Base-by-base conservation (phyloP, 2,888 invertebrate genomes). In the Drosophila kokeensis region DNA sequence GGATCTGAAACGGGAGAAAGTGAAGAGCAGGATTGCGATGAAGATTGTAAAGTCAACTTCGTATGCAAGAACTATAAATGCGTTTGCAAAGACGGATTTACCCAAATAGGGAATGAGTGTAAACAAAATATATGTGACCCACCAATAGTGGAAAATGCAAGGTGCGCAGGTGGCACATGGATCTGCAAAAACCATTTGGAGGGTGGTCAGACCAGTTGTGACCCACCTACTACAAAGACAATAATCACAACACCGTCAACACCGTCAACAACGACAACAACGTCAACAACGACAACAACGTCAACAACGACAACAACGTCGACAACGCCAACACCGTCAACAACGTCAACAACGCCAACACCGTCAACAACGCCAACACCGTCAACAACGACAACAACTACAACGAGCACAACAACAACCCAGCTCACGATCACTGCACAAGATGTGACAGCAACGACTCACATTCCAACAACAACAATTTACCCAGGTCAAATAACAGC, bases 41-140 rank as follows among this genome's bases (percentile, higher is more conserved):
- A 45, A 15, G 2, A 0, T 1, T 69, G 57, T 32, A 18, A 3
- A 0, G 4, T 6, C 0, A 29, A 34, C 34, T 0, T 0, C 2
- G 5, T 2, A 0, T 36, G 13, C 10, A 0, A 11, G 13, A 1
- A 18, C 15, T n/a, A n/a, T n/a, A n/a, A 11, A 0, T 42, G 36
- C 11, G 4, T 15, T 1, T 68, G 57, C 21, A 13, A 2, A 11
- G 1, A 8, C 0, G 62, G 36, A 11, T 29, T 7, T 30, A 4
- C 6, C 2, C 0, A 1, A 13, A 0, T 2, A 0, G 0, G 0
- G 13, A 2, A 11, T 2, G 15, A 24, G 0, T 62, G 54, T 49
- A 18, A 1, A 7, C 0, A 4, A 7, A 40, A 18, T 27, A 1
- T 2, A 8, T 71, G 71, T 18, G 0, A 0, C 0, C 11, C 3